A percentile compares a stretch with the other conserved stretches of the same genome.
Conservation (phyloP, 2,888 invertebrate genomes). For the Drosophila ezoana region DNA sequence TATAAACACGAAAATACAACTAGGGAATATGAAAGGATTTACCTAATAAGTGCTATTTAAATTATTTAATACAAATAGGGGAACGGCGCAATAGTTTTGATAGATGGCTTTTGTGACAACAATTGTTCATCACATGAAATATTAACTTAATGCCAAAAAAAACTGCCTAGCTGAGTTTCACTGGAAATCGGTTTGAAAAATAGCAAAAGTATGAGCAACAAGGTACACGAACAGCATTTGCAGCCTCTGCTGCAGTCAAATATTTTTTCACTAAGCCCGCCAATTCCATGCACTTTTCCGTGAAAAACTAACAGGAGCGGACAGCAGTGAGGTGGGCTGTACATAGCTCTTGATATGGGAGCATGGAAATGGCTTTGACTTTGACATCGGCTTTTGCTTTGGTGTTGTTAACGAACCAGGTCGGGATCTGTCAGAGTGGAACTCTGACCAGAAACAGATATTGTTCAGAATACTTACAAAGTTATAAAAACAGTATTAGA, state of each 20-base stretch:
- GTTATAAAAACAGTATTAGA: too few relatives aligned
- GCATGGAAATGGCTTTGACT: slow-evolving; percentile 6
- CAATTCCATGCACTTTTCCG: slow-evolving; percentile 60
- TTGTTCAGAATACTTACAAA: neutral
- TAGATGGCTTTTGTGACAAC: neutral
- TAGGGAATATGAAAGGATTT: too few relatives aligned
- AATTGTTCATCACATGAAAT: neutral
- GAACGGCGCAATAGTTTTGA: neutral
- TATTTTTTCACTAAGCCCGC: slow-evolving; percentile 61
- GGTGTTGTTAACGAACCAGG: slow-evolving; percentile 35
- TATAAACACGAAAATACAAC: too few relatives aligned
- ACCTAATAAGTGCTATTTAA: too few relatives aligned
- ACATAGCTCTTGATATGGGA: neutral
- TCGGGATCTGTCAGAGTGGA: slow-evolving; percentile 6
- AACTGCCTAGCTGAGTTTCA: slow-evolving; percentile 3
- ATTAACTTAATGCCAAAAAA: slow-evolving; percentile 19
- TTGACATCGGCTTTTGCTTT: slow-evolving; percentile 25
- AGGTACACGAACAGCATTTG: neutral
- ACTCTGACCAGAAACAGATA: neutral
- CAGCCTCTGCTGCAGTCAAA: slow-evolving; percentile 35
- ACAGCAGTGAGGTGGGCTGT: slow-evolving; percentile 7
- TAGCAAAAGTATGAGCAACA: neutral
- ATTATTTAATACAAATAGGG: neutral
- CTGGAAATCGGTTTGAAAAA: neutral
- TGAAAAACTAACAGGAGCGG: slow-evolving; percentile 50